Base-by-base conservation (phyloP, 1,140 invertebrate genomes). In the Tyrophagus putrescentiae region DNA sequence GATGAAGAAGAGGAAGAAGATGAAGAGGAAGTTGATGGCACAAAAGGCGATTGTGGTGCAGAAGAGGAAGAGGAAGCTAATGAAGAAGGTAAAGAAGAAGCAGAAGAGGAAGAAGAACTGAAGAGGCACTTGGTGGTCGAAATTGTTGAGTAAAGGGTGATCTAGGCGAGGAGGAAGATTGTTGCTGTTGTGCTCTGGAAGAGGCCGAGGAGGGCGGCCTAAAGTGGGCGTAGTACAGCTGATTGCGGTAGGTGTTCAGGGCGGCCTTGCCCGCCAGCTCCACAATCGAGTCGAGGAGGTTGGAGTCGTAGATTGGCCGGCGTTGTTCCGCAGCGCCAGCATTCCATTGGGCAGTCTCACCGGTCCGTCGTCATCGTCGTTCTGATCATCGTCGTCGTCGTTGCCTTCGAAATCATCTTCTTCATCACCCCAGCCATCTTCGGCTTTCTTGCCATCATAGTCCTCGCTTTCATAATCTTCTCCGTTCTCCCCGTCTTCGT, bases 141-240 rank as follows among this genome's bases (percentile, higher is more conserved):
- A 64, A 69, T n/a, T 44, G 66, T 66, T 44, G 64, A 66, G n/a
- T n/a, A n/a, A 60, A 66, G 67, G 60, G 60, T 67, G 42, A 48
- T 48, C 45, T 18, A 48, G 13, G 23, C 7, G 45, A 48, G 31
- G 45, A 48, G 6, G 2, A 18, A 21, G 18, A 1, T 42, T 42
- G 41, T 50, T 50, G 45, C 13, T 50, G 13, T 50, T 21, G 48
- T n/a, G 13, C 25, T 28, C n/a, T 48, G 7, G 36, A 13, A 21
- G 36, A 13, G 36, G 36, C 36, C 13, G 36, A 21, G 36, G 13
- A 13, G 13, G 36, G 36, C 36, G 45, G 7, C 18, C 23, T 6
- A 48, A 7, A 62, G 23, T 16, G 11, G 61, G 25, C 18, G 60
- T 62, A 64, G 31, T 44, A 28, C 32, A 23, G 11, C 6, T 45